Base-by-base conservation (phyloP, 2,888 invertebrate genomes). In the Tyria jacobaeae region DNA sequence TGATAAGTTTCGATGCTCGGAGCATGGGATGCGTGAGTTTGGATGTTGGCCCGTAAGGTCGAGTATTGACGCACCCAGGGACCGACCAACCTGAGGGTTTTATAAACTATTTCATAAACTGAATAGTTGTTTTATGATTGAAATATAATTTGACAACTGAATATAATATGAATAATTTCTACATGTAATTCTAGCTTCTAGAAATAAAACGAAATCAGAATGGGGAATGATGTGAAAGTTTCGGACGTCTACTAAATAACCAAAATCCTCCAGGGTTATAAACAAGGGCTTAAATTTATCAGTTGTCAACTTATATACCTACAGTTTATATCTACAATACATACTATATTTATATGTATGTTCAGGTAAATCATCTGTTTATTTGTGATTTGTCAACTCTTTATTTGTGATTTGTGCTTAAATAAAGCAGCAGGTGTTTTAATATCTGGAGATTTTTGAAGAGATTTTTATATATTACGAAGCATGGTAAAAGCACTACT, bases 31-130 rank as follows among this genome's bases (percentile, higher is more conserved):
- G 68, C 98, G 95, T 56, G 97, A 97, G 90, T 96, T 96, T 34
- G 97, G 97, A 89, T 98, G 98, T 68, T 95, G 95, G 56, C 96
- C 96, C 14, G 96, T 96, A 84, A 98, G 92, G 89, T 98, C 98
- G 75, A 98, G 90, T 72, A 98, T 96, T 0, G 98, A 97, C 48
- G 97, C 96, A 62, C 97, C 97, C 73, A 98, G 89, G 0, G 97
- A 96, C 63, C 96, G 95, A 4, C 98, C 98, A 84, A 97, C 97
- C 98, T 97, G 84, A 15, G 34, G 25, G 49, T 60, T 41, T 48
- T 48, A 21, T 54, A 35, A 34, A 34, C 31, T 14, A 31, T 25
- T n/a, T 53, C 39, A 39, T n/a, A 41, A 41, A 6, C 39, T 31
- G 9, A 44, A n/a, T n/a, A 9, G 27, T 17, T 27, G 27, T 21